Evolutionary conservation across 1,140 invertebrate genomes (phyloP), one percentile per base, ranked within the genome.

Genomic region (Spodoptera litura): DNA sequence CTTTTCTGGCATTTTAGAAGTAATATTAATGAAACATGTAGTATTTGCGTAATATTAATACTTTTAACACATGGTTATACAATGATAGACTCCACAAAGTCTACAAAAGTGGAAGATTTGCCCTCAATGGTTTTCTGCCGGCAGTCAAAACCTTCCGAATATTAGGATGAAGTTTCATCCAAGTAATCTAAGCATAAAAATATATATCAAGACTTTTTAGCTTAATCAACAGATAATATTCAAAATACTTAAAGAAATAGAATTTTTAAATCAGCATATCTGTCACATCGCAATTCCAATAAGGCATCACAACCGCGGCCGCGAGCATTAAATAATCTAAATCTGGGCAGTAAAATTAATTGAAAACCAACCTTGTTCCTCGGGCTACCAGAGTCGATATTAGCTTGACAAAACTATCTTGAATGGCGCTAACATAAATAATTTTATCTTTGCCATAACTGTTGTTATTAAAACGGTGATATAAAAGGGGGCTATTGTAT

Each of bases 371-470:
- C 51, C 56, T 20, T 71, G 53, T 38, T 20, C 10, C 5, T 20
- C 0, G 0, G 10, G 0, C 0, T 13, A 44, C 5, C 56, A 71
- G 31, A 56, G 52, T 71, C 9, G 13, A 11, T 11, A 35, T 55
- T 35, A 38, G 13, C 5, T 35, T 71, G 13, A 20, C 13, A 56
- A 56, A 10, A 38, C 56, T 38, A 55, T 71, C 8, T 25, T 56
- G 68, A 56, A 71, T 56, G 56, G 53, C 53, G 12, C 20, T 75
- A 62, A 52, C 58, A 62, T 62, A 74, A 74, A 75, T 75, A 52
- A 75, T 62, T 75, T 75, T 75, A 75, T 75, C 58, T 75, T n/a
- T 13, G n/a, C 58, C 58, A 35, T 75, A 73, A 73, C 15, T 73
- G 71, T 51, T 73, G 71, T 73, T 70, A 70, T 53, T 61, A 49